phyloP scores from a whole-genome alignment of 2,888 invertebrate species.

The Drosophila neutralis region DNA sequence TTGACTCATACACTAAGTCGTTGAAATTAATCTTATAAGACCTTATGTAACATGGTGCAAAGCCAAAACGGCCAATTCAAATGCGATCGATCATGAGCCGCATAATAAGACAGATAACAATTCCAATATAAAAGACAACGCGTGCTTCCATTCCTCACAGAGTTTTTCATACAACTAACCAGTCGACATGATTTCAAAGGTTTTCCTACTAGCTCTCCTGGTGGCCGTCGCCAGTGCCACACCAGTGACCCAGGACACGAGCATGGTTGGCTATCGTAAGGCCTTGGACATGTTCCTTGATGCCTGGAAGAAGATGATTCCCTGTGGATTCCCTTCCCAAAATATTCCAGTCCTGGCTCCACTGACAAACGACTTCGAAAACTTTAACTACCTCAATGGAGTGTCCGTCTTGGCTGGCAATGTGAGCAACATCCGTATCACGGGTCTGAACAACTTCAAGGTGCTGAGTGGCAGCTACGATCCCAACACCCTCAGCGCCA shows the following conservation, averaged over 20 bases:
- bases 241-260: constrained; percentile 17
- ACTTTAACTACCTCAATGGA: constrained; percentile 26
- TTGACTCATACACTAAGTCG: background rate
- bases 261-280: constrained; percentile 43
- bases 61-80: constrained; percentile 7
- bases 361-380: constrained; percentile 27
- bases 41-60: background rate
- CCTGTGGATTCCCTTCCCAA: constrained; percentile 68
- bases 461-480: constrained; percentile 58
- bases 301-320: constrained; percentile 66
- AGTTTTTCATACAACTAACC: constrained; percentile 7
- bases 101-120: constrained; percentile 20
- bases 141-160: constrained; percentile 7
- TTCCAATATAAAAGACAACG: constrained; percentile 24
- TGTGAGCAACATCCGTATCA: constrained; percentile 65
- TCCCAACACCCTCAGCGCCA: constrained; percentile 40
- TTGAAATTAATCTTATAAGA: background rate
- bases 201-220: constrained; percentile 47
- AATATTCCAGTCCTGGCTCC: constrained; percentile 71
- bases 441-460: constrained; percentile 63
- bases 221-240: constrained; percentile 30
- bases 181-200: constrained; percentile 52
- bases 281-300: constrained; percentile 51
- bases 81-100: constrained; percentile 21
- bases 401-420: constrained; percentile 57